Evolutionary conservation across 2,113 vertebrate genomes (phyloP).

Genomic region (Ciconia maguari): DNA sequence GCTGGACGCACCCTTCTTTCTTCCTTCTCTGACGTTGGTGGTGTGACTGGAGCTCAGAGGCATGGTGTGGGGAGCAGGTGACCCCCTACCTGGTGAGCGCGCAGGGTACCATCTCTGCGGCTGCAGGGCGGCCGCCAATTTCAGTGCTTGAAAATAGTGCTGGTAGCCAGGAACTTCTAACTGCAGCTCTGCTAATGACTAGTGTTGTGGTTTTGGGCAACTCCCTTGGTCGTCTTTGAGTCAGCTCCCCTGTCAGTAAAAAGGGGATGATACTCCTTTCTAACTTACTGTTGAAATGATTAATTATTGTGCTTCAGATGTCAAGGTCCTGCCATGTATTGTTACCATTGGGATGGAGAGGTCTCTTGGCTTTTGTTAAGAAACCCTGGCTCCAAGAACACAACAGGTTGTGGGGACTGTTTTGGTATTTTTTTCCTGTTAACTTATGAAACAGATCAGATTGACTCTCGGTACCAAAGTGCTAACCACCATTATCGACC

Average conservation of each 20-base stretch:
- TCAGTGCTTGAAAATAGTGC: neutral
- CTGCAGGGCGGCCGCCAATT: neutral
- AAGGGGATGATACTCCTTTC: neutral
- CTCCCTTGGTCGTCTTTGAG: conserved; percentile 50
- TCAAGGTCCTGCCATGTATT: neutral
- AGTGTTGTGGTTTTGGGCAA: conserved; percentile 45
- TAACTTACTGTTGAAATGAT: neutral
- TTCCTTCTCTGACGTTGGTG: neutral
- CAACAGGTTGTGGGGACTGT: neutral
- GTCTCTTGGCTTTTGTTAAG: neutral
- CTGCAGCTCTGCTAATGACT: conserved; percentile 57
- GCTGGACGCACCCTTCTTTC: neutral
- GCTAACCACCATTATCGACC: neutral
- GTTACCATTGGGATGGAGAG: neutral
- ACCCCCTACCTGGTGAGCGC: neutral
- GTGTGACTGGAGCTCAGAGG: neutral
- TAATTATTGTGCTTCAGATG: neutral
- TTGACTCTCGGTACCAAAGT: neutral
- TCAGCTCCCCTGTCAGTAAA: conserved; percentile 45
- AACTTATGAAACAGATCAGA: neutral
- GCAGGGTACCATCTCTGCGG: neutral
- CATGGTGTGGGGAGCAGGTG: neutral
- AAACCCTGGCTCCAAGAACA: neutral
- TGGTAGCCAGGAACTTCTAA: conserved; percentile 49
- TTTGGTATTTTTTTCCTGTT: neutral